Evolutionary conservation across 2,888 invertebrate species (phyloP).

Genomic region (Drosophila austrosaltans): DNA sequence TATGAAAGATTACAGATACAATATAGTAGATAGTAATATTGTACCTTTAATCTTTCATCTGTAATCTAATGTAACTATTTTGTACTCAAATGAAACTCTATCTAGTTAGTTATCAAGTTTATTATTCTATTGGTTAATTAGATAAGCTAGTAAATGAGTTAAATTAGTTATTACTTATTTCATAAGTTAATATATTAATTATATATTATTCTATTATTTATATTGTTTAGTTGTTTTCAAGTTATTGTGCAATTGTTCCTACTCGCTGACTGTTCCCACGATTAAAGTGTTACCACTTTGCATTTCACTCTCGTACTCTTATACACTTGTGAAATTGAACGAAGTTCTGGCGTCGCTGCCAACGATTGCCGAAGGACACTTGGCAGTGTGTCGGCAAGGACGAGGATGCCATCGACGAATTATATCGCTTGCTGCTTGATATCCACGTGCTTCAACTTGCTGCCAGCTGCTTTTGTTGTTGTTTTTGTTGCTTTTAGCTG

Average conservation of each 20-base stretch:
- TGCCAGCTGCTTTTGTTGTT: not conserved
- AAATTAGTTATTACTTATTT: no score
- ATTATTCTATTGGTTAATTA: no score
- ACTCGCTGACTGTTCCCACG: conserved; percentile 32
- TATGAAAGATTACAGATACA: no score
- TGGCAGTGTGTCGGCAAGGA: conserved; percentile 20
- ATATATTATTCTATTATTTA: no score
- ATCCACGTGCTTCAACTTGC: conserved; percentile 41
- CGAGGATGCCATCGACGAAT: conserved; percentile 68
- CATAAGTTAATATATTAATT: no score
- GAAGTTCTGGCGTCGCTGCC: conserved; percentile 56
- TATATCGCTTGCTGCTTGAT: conserved; percentile 68
- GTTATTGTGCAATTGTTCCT: conserved; percentile 28
- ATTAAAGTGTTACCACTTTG: not conserved
- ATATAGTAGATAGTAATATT: no score
- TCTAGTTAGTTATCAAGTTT: no score
- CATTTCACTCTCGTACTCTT: conserved; percentile 10
- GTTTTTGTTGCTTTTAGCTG: conserved; percentile 5
- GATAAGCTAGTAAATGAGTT: no score
- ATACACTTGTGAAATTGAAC: conserved; percentile 26
- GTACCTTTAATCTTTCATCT: no score
- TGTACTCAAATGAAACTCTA: no score
- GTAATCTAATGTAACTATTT: no score
- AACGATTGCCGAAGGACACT: conserved; percentile 64
- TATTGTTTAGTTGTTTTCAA: not conserved